phyloP scores from a whole-genome alignment of 37 sponge, comb jelly and placozoan species.

The Ephydatia muelleri region DNA sequence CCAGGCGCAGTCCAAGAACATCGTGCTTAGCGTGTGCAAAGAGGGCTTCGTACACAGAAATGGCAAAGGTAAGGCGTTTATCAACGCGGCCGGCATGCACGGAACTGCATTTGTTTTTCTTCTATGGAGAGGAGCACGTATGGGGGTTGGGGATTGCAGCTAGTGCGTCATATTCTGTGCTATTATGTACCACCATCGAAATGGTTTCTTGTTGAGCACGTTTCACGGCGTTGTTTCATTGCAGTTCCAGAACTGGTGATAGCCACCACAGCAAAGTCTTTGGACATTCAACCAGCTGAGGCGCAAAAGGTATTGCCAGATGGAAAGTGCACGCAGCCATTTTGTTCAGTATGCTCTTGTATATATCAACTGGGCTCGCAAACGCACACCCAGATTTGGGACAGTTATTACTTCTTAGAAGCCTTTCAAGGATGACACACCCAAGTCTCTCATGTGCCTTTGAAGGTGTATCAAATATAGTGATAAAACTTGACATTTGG shows the following conservation, averaged over 20 bases:
- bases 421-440: too few relatives aligned
- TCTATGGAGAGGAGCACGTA: too few relatives aligned
- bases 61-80: slow-evolving; percentile 30
- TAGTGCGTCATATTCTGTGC: too few relatives aligned
- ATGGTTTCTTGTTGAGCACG: not conserved
- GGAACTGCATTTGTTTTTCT: not conserved
- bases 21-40: slow-evolving; percentile 29
- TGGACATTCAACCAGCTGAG: slow-evolving; percentile 53
- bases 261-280: slow-evolving; percentile 41
- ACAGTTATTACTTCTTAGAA: too few relatives aligned
- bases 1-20: slow-evolving; percentile 58
- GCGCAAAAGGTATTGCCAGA: slow-evolving; percentile 27
- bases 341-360: too few relatives aligned
- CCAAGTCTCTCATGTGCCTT: too few relatives aligned
- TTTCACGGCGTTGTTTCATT: not conserved
- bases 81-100: not conserved
- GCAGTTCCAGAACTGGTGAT: slow-evolving; percentile 40
- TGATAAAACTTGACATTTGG: too few relatives aligned
- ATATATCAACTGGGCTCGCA: too few relatives aligned
- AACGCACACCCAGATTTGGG: too few relatives aligned
- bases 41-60: slow-evolving; percentile 45
- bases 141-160: too few relatives aligned
- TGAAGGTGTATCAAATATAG: too few relatives aligned
- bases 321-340: not conserved
- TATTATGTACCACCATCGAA: too few relatives aligned